Evolutionary conservation across 2,113 vertebrate species (phyloP).

Genomic region (Phoenicopterus ruber): DNA sequence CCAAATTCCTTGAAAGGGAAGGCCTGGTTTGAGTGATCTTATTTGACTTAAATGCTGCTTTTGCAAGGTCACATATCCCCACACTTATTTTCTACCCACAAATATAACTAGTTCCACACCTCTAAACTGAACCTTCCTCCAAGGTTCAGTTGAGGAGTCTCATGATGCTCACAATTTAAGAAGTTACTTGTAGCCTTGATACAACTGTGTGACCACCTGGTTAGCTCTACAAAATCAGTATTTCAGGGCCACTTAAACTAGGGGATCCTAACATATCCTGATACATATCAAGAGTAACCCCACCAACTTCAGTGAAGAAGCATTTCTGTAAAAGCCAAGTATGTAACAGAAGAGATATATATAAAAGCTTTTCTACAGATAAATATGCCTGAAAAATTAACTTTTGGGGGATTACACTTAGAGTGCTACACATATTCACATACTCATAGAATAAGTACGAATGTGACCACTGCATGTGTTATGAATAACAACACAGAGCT

Average conservation of each 20-base stretch:
- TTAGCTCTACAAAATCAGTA: not conserved
- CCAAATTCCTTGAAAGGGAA: not conserved
- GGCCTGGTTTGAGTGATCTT: slow-evolving; percentile 16
- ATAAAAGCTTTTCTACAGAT: not conserved
- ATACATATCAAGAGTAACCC: not conserved
- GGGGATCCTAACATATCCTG: not conserved
- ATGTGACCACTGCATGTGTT: not conserved
- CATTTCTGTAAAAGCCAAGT: not conserved
- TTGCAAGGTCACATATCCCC: not conserved
- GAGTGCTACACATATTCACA: not conserved
- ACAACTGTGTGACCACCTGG: not conserved
- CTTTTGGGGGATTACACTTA: not conserved
- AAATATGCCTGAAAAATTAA: not conserved
- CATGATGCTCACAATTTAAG: not conserved
- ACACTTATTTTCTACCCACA: slow-evolving; percentile 7
- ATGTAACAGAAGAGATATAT: not conserved
- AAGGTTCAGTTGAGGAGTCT: not conserved
- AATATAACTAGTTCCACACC: not conserved
- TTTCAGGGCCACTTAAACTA: not conserved
- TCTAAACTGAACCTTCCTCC: slow-evolving; percentile 2
- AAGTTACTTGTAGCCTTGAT: not conserved
- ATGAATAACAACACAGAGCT: not conserved
- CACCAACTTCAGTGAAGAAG: not conserved
- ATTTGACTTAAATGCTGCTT: slow-evolving; percentile 3
- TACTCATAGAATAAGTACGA: not conserved